These are phyloP conservation scores for Urechis unicinctus DNA, from an alignment of 2,888 invertebrate genomes.

Conservation along the genomic window DNA sequence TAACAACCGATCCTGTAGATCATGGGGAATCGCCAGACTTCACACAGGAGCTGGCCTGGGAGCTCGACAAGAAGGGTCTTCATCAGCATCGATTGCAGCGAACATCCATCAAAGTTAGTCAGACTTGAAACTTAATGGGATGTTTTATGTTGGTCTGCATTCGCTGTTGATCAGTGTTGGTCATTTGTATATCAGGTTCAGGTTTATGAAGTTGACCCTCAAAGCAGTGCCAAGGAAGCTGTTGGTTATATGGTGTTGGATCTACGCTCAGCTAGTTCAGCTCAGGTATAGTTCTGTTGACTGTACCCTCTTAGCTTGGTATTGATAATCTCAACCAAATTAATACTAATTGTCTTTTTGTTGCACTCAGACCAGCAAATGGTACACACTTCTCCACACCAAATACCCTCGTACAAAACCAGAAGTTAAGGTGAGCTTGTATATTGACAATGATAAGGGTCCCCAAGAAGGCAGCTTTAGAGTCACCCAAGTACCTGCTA, in stretches of 20 bases:
- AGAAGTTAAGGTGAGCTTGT: slow-evolving; percentile 45
- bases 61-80: slow-evolving; percentile 49
- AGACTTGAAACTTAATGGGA: too few species aligned
- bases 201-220: slow-evolving; percentile 45
- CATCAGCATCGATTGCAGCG: slow-evolving; percentile 51
- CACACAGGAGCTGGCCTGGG: slow-evolving; percentile 53
- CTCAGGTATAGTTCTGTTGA: slow-evolving; percentile 27
- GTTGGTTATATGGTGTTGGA: slow-evolving; percentile 52
- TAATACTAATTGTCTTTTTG: neutral
- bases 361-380: slow-evolving; percentile 39
- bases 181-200: slow-evolving; percentile 38
- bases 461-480: neutral
- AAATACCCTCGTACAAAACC: slow-evolving; percentile 50
- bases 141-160: too few species aligned
- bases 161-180: too few species aligned
- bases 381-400: slow-evolving; percentile 49
- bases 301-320: neutral
- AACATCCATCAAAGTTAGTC: slow-evolving; percentile 50
- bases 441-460: slow-evolving; percentile 46
- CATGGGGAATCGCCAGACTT: slow-evolving; percentile 48
- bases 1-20: slow-evolving; percentile 50
- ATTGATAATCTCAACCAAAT: neutral
- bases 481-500: too few species aligned
- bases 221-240: slow-evolving; percentile 41
- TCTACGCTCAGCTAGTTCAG: slow-evolving; percentile 43